Percentiles rank a stretch among this genome's conserved stretches.
Evolutionary conservation across 2,113 vertebrate genomes (phyloP).

Genomic region (Mustelus asterias): DNA sequence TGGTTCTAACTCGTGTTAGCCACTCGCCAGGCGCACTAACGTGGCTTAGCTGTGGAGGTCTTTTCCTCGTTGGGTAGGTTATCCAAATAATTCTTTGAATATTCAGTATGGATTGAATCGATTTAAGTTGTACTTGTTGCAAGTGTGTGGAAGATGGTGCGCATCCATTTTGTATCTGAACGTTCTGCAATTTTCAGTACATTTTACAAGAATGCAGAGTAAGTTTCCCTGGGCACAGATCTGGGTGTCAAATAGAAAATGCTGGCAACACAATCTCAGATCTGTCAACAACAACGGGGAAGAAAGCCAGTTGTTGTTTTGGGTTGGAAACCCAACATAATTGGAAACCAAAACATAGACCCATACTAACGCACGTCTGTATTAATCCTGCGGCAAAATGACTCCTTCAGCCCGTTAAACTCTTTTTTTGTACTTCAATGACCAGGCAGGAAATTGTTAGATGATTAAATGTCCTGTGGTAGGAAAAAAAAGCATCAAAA

Average conservation of each 20-base stretch:
- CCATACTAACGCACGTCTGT: too few relatives aligned
- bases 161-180: too few relatives aligned
- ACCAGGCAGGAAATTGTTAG: neutral
- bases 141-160: too few relatives aligned
- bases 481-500: neutral
- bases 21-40: conserved; percentile 64
- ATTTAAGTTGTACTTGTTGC: neutral
- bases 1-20: conserved; percentile 60
- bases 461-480: too few relatives aligned
- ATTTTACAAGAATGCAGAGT: too few relatives aligned
- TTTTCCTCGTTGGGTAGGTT: conserved; percentile 71
- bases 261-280: neutral
- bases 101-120: too few relatives aligned
- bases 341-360: neutral
- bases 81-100: neutral
- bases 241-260: neutral
- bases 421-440: too few relatives aligned
- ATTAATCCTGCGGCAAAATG: too few relatives aligned
- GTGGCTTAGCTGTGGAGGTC: conserved; percentile 74
- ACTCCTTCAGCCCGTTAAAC: too few relatives aligned
- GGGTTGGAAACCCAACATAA: neutral
- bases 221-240: neutral
- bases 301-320: neutral
- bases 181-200: neutral
- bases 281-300: neutral